phyloP scores from a whole-genome alignment of 2,113 vertebrate genomes.

The Halcyon malimbica region DNA sequence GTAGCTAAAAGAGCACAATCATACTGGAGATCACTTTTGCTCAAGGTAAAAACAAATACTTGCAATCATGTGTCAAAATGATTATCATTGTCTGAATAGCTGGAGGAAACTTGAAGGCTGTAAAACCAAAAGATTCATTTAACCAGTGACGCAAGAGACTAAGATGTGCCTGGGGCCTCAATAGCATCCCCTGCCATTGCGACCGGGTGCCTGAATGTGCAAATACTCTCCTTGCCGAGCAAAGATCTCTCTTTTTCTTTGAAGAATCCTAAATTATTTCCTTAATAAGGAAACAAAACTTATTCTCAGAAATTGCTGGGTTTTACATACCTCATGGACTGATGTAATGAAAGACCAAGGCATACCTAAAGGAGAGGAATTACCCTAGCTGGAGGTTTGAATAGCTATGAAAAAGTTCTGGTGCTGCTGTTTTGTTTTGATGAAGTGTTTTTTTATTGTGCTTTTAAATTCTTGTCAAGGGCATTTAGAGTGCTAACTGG shows the following conservation, averaged over 20 bases:
- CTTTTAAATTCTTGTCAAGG: conserved; percentile 1
- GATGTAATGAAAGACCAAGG: background rate
- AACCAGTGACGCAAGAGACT: conserved; percentile 18
- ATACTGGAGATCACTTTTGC: background rate
- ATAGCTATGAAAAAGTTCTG: background rate
- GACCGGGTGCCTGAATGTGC: background rate
- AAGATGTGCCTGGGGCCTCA: background rate
- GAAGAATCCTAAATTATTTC: background rate
- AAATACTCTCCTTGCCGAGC: background rate
- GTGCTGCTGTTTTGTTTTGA: background rate
- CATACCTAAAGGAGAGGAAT: background rate
- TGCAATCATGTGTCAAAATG: conserved; percentile 11
- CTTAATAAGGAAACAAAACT: background rate
- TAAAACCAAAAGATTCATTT: conserved; percentile 1
- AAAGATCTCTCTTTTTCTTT: background rate
- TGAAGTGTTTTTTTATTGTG: background rate
- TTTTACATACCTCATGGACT: background rate
- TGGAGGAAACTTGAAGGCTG: background rate
- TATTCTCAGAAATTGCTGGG: background rate
- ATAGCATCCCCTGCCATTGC: background rate
- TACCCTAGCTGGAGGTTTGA: background rate
- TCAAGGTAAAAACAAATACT: background rate
- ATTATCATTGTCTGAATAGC: background rate
- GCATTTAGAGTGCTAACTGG: background rate
- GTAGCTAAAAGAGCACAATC: background rate